Evolutionary conservation across 2,113 vertebrate species (phyloP), one percentile per base, ranked within the genome.

Genomic region (Clarias gariepinus): DNA sequence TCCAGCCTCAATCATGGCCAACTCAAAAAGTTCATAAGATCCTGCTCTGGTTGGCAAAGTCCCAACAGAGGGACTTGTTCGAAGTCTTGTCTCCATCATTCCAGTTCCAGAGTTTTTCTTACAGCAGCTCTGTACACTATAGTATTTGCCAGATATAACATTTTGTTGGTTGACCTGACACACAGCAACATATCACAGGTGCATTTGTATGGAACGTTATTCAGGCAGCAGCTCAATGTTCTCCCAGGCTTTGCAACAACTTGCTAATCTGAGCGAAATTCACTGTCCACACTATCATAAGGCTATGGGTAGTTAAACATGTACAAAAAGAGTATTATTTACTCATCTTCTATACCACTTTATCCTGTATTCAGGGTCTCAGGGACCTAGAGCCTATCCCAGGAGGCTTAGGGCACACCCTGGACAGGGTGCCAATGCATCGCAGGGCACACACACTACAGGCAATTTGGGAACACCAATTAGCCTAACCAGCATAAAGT

Each of bases 21-120:
- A 71, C 53, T 71, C 64, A 83, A 83, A n/a, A 83, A 68, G 81
- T 64, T 82, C 68, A 82, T 68, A 47, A 33, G n/a, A 68, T 68
- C 82, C 66, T 21, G 19, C 47, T 71, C 11, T 33, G 82, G 18
- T 60, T 9, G 11, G 28, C 33, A 12, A 80, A 33, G 1, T 10
- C n/a, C 18, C 66, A 30, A 25, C 81, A 23, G 16, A 19, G 47
- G 0, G 9, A 36, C n/a, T 25, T 64, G 36, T 82, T 82, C 55
- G 47, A 82, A 30, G 66, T 52, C 36, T 68, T 28, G 25, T 16
- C 25, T 55, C 30, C 30, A 33, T 63, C 33, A 73, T 73, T 73
- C 69, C 69, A 21, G 8, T 73, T 18, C 33, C 58, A 81, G 19
- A 11, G 11, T 47, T 15, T 18, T 16, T 33, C n/a, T 30, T 80